These are phyloP conservation scores for Plebejus argus DNA, from an alignment of 2,888 invertebrate species.

Conservation along the genomic window DNA sequence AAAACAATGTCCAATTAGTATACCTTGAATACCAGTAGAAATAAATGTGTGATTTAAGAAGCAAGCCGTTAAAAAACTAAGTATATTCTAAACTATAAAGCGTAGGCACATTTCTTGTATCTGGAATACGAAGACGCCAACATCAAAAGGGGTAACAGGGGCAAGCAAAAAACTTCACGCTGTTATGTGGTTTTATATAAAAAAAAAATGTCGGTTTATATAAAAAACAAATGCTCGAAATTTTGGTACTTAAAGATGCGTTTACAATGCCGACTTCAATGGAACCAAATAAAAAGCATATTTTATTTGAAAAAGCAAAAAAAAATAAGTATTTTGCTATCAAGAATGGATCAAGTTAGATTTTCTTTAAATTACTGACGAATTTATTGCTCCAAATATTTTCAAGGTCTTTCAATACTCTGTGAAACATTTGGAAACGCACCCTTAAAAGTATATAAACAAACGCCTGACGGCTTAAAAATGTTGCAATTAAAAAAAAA, in stretches of 20 bases:
- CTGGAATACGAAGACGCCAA: background rate
- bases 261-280: background rate
- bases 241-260: background rate
- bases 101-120: background rate
- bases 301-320: too few species aligned
- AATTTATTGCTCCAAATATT: too few species aligned
- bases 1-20: background rate
- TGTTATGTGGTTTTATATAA: background rate
- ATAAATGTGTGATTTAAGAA: background rate
- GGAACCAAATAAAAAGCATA: too few species aligned
- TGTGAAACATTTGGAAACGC: background rate
- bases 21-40: background rate
- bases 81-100: background rate
- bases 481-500: background rate
- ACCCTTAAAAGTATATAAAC: background rate
- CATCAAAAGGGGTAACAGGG: background rate
- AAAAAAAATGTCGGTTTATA: background rate
- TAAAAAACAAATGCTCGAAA: background rate
- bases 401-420: background rate
- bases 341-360: too few species aligned
- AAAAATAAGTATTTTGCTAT: too few species aligned
- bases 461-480: background rate
- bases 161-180: background rate
- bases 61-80: background rate
- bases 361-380: too few species aligned